These are phyloP conservation scores for Phenacoccus solenopsis DNA, from an alignment of 1,140 invertebrate species.

Conservation along the genomic window DNA sequence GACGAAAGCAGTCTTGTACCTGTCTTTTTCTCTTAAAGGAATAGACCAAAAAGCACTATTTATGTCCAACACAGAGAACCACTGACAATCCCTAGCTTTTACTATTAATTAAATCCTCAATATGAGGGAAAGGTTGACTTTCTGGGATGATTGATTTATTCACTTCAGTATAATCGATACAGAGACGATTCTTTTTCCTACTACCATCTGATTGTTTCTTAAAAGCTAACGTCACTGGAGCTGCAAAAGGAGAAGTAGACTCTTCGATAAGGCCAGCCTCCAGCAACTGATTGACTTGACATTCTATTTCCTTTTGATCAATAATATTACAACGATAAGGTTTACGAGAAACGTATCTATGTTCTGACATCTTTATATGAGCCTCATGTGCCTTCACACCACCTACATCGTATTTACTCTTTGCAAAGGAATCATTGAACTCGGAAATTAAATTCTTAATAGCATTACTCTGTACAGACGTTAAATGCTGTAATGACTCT, in stretches of 20 bases:
- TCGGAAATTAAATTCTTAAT: conserved; percentile 23
- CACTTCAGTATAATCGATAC: conserved; percentile 32
- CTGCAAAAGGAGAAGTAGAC: conserved; percentile 32
- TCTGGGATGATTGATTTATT: conserved; percentile 33
- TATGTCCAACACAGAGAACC: conserved; percentile 32
- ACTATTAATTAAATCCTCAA: conserved; percentile 32
- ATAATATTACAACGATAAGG: conserved; percentile 31
- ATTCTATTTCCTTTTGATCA: conserved; percentile 33
- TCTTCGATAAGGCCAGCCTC: conserved; percentile 32
- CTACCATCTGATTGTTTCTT: conserved; percentile 29
- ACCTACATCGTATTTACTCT: conserved; percentile 28
- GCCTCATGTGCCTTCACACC: conserved; percentile 29
- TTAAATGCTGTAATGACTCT: no score
- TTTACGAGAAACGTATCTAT: conserved; percentile 29
- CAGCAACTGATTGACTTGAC: conserved; percentile 31
- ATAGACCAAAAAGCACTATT: conserved; percentile 36
- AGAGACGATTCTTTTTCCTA: conserved; percentile 28
- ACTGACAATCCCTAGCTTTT: conserved; percentile 31
- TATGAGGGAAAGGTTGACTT: conserved; percentile 32
- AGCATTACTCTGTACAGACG: no score
- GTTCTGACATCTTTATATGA: conserved; percentile 27
- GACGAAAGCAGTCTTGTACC: conserved; percentile 33
- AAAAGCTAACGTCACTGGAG: conserved; percentile 31
- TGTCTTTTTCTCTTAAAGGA: conserved; percentile 30
- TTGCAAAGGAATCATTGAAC: conserved; percentile 28